Base-by-base conservation (phyloP, 2,797 vertebrate genomes). In the Spondyliosoma cantharus region DNA sequence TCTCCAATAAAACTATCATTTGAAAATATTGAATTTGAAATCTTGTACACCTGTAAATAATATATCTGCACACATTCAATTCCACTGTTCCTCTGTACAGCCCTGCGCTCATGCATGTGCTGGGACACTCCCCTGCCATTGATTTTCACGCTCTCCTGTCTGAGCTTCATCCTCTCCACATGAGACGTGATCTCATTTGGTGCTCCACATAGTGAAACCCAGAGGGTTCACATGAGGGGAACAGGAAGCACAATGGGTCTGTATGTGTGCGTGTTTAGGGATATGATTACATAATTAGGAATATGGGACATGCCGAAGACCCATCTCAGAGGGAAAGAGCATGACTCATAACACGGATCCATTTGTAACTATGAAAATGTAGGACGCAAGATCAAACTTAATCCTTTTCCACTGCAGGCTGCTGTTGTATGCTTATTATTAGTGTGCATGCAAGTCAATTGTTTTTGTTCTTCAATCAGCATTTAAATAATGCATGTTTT, bases 121-220 rank as follows among this genome's bases (percentile, higher is more conserved):
- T 48, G 56, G 29, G 64, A 81, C 83, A 50, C 37, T 60, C 71
- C 57, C 29, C 71, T 76, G 32, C 29, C 66, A 69, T 61, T 71
- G 64, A 90, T 81, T 78, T 75, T 71, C 81, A 74, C 73, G 54
- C 59, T 87, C 54, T 54, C 60, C 27, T 57, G 54, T 86, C 80
- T 81, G 78, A 86, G 83, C 66, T 80, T 84, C 82, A 86, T 90
- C 80, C 65, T 50, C 58, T 86, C 86, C 92, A 90, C 92, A 86
- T 81, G 94, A 95, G 94, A 93, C 88, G 42, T 94, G 94, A 94
- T 94, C 94, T 94, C 90, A 94, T 95, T 96, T 85, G 79, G 67
- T 87, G 94, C 88, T 94, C 94, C 84, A 95, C 89, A 94, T 95
- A 89, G 71, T 77, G 75, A 91, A 84, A 83, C 90, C 92, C 91